Conservation (phyloP, 2,888 invertebrate genomes). For the Phlogophora meticulosa region DNA sequence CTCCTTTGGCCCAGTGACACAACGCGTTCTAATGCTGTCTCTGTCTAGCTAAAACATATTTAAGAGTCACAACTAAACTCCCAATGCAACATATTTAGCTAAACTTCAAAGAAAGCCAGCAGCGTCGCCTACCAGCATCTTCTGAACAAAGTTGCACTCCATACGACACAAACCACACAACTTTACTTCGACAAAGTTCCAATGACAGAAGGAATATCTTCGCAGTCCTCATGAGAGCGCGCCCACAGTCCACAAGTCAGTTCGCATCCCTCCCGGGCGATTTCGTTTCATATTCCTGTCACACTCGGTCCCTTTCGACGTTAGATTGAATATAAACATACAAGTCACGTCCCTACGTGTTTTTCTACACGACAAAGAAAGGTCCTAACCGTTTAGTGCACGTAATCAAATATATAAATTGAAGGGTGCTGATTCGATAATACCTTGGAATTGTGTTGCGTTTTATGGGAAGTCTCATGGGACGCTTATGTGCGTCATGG, state of each 20-base stretch:
- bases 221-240: conserved; percentile 35
- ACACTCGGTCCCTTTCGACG: conserved; percentile 69
- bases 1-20: not conserved
- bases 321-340: conserved; percentile 79
- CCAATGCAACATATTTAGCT: not conserved
- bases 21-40: not conserved
- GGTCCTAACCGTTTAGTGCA: conserved; percentile 70
- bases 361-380: conserved; percentile 72
- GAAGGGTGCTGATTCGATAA: conserved; percentile 65
- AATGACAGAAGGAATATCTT: conserved; percentile 45
- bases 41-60: not conserved
- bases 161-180: conserved; percentile 21
- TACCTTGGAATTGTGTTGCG: conserved; percentile 54
- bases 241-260: conserved; percentile 64
- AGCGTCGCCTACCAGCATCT: conserved; percentile 10
- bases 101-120: conserved; percentile 8
- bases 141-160: conserved; percentile 34
- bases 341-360: conserved; percentile 77
- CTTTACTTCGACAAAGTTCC: conserved; percentile 41
- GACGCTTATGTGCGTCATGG: conserved; percentile 20
- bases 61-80: conserved; percentile 1
- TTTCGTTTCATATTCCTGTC: conserved; percentile 68
- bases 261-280: conserved; percentile 63
- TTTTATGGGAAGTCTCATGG: conserved; percentile 37
- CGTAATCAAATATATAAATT: conserved; percentile 75